Evolutionary conservation across 2,113 vertebrate species (phyloP).

Genomic region (Cariama cristata): DNA sequence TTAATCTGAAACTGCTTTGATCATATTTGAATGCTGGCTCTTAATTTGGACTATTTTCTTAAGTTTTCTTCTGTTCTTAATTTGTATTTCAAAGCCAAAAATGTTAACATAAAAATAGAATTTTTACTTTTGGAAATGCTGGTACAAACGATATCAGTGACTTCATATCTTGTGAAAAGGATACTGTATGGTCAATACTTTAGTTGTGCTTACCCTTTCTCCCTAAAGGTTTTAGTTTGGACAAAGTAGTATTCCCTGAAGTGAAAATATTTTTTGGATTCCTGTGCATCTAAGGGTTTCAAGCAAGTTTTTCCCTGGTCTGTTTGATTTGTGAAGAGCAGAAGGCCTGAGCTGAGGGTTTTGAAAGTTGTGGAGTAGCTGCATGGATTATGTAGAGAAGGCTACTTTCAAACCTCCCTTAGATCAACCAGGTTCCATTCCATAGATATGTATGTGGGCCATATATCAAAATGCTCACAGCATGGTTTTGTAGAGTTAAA

Average conservation of each 20-base stretch:
- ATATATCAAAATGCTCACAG: constrained; percentile 29
- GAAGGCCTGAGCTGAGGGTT: background rate
- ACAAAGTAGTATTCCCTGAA: background rate
- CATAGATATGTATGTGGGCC: background rate
- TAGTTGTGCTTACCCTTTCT: background rate
- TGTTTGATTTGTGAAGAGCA: background rate
- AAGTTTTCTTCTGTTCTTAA: background rate
- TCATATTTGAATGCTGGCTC: background rate
- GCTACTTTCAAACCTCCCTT: background rate
- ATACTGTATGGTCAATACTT: fast-evolving
- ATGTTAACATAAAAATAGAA: background rate
- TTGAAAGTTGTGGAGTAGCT: background rate
- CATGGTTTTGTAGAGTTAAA: constrained; percentile 12
- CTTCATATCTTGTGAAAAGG: background rate
- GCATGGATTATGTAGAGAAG: background rate
- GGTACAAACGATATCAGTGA: background rate
- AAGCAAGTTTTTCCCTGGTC: background rate
- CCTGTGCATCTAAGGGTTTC: background rate
- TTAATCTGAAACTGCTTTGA: background rate
- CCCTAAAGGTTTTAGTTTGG: background rate
- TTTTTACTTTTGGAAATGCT: background rate
- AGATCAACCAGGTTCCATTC: background rate
- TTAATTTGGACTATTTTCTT: background rate
- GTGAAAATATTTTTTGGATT: background rate
- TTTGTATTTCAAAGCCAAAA: constrained; percentile 11